Percentiles rank a stretch among this genome's conserved stretches.
Evolutionary conservation across 2,113 vertebrate genomes (phyloP).

Genomic region (Saguinus midas): DNA sequence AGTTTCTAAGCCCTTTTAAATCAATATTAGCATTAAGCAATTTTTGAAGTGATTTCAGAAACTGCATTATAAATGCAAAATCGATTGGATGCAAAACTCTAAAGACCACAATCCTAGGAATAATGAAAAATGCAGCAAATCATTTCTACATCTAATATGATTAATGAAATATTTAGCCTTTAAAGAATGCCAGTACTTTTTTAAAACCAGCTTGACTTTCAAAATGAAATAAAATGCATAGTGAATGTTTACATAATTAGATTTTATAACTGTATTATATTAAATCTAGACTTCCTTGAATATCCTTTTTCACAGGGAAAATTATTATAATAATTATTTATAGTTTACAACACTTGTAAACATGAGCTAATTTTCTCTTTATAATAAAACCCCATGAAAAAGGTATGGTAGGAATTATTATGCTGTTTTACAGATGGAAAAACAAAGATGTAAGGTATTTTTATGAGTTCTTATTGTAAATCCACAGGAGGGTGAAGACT

Average conservation of each 20-base stretch:
- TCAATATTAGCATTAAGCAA: conserved; percentile 74
- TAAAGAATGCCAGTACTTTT: not conserved
- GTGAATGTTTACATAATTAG: conserved; percentile 8
- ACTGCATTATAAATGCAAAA: conserved; percentile 67
- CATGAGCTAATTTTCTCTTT: not conserved
- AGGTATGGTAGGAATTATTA: not conserved
- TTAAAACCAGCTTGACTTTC: conserved; percentile 31
- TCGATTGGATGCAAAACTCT: conserved; percentile 35
- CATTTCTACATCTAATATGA: conserved; percentile 37
- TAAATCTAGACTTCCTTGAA: conserved; percentile 21
- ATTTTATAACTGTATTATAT: not conserved
- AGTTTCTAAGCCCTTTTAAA: conserved; percentile 63
- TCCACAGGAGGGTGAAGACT: not conserved
- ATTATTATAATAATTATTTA: not conserved
- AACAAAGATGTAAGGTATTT: not conserved
- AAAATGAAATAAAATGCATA: conserved; percentile 59
- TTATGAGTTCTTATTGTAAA: not conserved
- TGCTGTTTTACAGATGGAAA: not conserved
- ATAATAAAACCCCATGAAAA: not conserved
- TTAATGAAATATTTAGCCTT: conserved; percentile 27
- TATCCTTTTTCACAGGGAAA: not conserved
- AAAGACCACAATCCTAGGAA: conserved; percentile 49
- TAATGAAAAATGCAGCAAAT: conserved; percentile 63
- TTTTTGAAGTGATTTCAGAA: conserved; percentile 70
- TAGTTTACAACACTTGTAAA: not conserved